These are phyloP conservation scores for Scaptomyza cyrtandrae DNA, from an alignment of 2,888 invertebrate genomes.

Conservation along the genomic window DNA sequence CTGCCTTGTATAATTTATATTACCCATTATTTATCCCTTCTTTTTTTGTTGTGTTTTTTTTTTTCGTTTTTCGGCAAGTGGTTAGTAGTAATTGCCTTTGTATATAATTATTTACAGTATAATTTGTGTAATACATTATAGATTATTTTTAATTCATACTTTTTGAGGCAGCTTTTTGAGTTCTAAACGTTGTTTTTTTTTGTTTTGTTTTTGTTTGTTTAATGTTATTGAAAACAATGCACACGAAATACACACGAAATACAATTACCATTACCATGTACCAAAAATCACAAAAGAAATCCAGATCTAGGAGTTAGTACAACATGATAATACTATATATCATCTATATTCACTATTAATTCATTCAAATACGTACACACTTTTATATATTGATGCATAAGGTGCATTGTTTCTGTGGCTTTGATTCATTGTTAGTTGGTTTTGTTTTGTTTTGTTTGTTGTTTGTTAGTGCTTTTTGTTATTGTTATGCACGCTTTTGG, in stretches of 20 bases:
- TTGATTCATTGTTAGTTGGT: slow-evolving; percentile 19
- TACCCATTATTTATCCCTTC: slow-evolving; percentile 9
- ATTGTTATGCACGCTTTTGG: slow-evolving; percentile 53
- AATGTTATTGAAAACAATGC: slow-evolving; percentile 19
- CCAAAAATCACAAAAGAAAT: slow-evolving; percentile 27
- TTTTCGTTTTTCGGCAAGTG: too few species aligned
- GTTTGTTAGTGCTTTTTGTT: slow-evolving; percentile 28
- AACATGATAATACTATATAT: slow-evolving; percentile 6
- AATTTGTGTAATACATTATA: slow-evolving; percentile 40
- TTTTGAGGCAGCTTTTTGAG: slow-evolving; percentile 63
- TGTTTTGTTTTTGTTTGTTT: slow-evolving; percentile 5
- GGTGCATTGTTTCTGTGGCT: slow-evolving; percentile 39
- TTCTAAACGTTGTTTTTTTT: slow-evolving; percentile 45
- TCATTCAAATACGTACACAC: too few species aligned
- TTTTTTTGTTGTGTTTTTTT: slow-evolving; percentile 23
- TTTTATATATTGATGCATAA: background rate
- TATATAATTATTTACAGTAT: slow-evolving; percentile 19
- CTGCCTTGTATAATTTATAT: slow-evolving; percentile 17
- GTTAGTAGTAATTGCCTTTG: slow-evolving; percentile 52
- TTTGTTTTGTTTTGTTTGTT: too few species aligned
- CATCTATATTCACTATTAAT: too few species aligned
- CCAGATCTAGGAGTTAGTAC: slow-evolving; percentile 37
- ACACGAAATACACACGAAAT: slow-evolving; percentile 1
- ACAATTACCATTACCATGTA: too few species aligned
- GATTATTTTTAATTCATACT: slow-evolving; percentile 34